Evolutionary conservation across 2,797 vertebrate species (phyloP).

Genomic region (Sylvilagus floridanus): DNA sequence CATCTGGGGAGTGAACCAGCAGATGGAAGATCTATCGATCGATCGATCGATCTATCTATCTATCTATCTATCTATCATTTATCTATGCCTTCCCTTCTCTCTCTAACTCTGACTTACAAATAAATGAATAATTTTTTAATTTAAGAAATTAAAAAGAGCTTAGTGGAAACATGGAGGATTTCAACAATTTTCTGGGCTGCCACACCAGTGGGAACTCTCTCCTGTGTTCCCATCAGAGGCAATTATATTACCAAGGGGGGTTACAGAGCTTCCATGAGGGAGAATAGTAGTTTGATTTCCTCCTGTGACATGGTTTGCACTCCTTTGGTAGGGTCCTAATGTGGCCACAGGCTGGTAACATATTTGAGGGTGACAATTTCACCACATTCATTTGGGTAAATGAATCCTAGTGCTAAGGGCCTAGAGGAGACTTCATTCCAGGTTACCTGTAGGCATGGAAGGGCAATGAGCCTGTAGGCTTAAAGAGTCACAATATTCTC

Average conservation of each 20-base stretch:
- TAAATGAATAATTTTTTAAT: too few species aligned
- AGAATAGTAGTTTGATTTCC: neutral
- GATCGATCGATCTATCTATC: too few species aligned
- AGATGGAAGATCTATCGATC: too few species aligned
- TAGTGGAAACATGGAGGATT: neutral
- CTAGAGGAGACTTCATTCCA: neutral
- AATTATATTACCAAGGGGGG: neutral
- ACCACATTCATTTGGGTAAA: constrained; percentile 20
- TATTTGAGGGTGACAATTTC: neutral
- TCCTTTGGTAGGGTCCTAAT: neutral
- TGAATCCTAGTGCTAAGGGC: neutral
- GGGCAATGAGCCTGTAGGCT: constrained; percentile 29
- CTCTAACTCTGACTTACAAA: too few species aligned
- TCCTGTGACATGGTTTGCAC: neutral
- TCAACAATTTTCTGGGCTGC: neutral
- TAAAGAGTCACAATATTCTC: constrained; percentile 12
- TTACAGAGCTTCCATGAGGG: neutral
- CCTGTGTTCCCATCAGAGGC: neutral
- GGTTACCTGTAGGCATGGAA: constrained; percentile 52
- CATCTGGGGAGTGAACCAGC: too few species aligned
- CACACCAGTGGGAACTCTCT: neutral
- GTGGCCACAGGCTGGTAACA: neutral
- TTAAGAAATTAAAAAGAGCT: neutral
- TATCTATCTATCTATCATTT: too few species aligned
- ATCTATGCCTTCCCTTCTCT: too few species aligned